phyloP scores from a whole-genome alignment of 2,888 invertebrate genomes.

The Lithosia quadra region DNA sequence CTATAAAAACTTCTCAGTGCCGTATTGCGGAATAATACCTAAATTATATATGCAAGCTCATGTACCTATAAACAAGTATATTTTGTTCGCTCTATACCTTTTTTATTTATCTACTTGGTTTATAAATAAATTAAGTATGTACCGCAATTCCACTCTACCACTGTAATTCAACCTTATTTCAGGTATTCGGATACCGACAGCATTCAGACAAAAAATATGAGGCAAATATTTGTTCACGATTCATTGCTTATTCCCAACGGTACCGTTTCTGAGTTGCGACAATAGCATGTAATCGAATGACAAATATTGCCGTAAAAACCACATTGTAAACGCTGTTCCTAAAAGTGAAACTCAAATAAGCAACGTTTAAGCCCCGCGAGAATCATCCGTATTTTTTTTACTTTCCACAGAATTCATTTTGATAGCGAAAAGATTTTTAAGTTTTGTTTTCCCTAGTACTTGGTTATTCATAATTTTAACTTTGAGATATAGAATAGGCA shows the following conservation, averaged over 20 bases:
- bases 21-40: neutral
- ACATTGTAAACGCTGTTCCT: neutral
- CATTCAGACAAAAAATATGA: neutral
- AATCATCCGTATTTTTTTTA: neutral
- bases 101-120: neutral
- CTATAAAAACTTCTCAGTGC: neutral
- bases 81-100: constrained; percentile 1
- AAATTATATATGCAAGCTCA: neutral
- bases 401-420: neutral
- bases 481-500: neutral
- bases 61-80: neutral
- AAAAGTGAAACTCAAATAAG: constrained; percentile 1
- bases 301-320: neutral
- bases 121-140: neutral
- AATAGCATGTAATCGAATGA: neutral
- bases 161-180: neutral
- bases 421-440: neutral
- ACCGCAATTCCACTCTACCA: neutral
- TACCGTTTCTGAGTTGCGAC: neutral
- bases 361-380: neutral
- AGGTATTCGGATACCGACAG: neutral
- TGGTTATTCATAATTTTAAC: neutral
- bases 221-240: neutral
- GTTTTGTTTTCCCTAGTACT: neutral
- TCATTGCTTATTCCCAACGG: neutral